Conservation (phyloP, 37 sponge, comb jelly and placozoan species). For the Hexactinellida sp. region DNA sequence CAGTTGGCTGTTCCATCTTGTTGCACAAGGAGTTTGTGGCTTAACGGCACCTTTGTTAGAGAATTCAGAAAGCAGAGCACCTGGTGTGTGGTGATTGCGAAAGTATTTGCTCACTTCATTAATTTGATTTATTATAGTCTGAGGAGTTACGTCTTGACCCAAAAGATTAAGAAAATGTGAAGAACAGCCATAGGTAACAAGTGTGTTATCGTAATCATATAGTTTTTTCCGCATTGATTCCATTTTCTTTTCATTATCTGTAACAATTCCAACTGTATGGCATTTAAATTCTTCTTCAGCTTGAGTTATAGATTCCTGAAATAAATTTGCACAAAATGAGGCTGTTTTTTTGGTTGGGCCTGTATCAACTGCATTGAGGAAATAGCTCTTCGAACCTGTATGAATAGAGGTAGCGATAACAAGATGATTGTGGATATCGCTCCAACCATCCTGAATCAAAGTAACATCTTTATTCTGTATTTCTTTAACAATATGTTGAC, state of each 20-base stretch:
- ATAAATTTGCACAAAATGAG: background rate
- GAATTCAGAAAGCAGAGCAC: background rate
- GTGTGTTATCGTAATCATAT: background rate
- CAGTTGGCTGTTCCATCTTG: background rate
- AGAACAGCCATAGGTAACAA: background rate
- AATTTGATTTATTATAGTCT: background rate
- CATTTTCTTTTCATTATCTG: background rate
- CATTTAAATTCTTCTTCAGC: background rate
- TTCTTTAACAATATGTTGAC: background rate
- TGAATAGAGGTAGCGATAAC: conserved; percentile 13
- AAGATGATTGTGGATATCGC: conserved; percentile 14
- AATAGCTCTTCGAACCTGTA: conserved; percentile 2
- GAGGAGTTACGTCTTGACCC: background rate
- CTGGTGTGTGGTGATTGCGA: too few relatives aligned
- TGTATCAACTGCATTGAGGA: background rate
- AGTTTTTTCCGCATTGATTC: background rate
- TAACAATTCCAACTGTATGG: background rate
- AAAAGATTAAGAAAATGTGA: background rate
- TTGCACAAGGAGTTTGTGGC: background rate
- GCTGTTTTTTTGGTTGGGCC: background rate
- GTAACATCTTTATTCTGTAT: conserved; percentile 5
- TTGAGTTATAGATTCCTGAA: background rate
- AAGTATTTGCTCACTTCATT: background rate
- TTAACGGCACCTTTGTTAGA: background rate
- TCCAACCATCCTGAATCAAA: background rate